These are phyloP conservation scores for Gortyna flavago DNA, from an alignment of 2,888 invertebrate species.

Conservation along the genomic window DNA sequence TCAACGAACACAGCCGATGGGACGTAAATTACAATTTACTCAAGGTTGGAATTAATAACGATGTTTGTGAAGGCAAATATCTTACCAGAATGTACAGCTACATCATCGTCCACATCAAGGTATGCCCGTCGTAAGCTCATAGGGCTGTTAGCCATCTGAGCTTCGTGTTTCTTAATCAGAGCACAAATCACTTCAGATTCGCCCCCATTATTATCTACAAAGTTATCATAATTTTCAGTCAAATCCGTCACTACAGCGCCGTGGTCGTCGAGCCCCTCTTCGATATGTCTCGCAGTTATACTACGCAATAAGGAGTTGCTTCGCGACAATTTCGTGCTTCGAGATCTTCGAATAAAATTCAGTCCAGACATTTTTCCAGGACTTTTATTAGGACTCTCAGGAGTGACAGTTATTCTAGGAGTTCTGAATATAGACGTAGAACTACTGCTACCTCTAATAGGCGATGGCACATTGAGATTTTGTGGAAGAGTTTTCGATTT, in stretches of 20 bases:
- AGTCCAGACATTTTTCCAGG: constrained; percentile 88
- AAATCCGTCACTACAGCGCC: constrained; percentile 82
- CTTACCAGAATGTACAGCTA: constrained; percentile 93
- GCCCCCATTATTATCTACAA: constrained; percentile 83
- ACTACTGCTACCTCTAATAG: constrained; percentile 86
- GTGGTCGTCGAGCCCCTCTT: constrained; percentile 85
- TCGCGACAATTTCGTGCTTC: constrained; percentile 93
- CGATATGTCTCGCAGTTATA: constrained; percentile 88
- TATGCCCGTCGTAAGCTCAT: constrained; percentile 87
- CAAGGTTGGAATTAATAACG: constrained; percentile 50
- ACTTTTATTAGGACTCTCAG: constrained; percentile 89
- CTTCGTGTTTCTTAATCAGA: constrained; percentile 87
- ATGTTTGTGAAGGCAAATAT: constrained; percentile 39
- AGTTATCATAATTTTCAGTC: constrained; percentile 84
- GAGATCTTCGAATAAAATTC: constrained; percentile 92
- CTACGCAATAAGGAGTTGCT: constrained; percentile 91
- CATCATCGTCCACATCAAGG: constrained; percentile 92
- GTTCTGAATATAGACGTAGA: constrained; percentile 86
- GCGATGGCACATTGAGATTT: constrained; percentile 87
- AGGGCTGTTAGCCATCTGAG: constrained; percentile 83
- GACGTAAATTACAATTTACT: constrained; percentile 64
- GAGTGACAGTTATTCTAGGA: constrained; percentile 85
- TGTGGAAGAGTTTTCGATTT: constrained; percentile 92
- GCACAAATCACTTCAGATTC: constrained; percentile 84
- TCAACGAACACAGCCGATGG: constrained; percentile 50